Conservation (phyloP, 2,888 invertebrate species). For the Leistus spinibarbis region DNA sequence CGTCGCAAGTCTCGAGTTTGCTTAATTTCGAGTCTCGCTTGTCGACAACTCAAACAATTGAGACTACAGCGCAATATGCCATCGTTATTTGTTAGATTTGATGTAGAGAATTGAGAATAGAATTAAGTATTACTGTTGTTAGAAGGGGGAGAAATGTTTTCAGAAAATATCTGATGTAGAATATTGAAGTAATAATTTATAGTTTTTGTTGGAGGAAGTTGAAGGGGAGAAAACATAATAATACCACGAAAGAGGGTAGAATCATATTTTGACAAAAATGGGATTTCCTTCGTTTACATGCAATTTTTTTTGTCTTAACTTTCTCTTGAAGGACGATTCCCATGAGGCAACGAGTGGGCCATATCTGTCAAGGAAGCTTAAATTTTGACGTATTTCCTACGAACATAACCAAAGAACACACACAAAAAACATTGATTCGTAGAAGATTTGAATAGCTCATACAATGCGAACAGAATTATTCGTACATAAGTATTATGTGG, state of each 20-base stretch:
- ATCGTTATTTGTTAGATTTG: conserved; percentile 26
- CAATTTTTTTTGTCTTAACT: not conserved
- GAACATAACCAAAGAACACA: not conserved
- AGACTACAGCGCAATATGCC: conserved; percentile 11
- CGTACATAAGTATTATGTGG: too few species aligned
- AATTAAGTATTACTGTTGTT: conserved; percentile 8
- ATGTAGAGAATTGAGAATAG: conserved; percentile 24
- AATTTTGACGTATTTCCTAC: not conserved
- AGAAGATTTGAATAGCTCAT: not conserved
- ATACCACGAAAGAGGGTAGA: not conserved
- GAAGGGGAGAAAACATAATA: not conserved
- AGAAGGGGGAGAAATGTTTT: not conserved
- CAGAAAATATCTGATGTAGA: conserved; percentile 2
- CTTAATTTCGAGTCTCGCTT: not conserved
- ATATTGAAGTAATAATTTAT: conserved; percentile 10
- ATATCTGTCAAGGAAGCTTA: not conserved
- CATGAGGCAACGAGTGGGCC: not conserved
- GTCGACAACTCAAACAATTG: conserved; percentile 1
- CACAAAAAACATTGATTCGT: not conserved
- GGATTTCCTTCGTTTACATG: not conserved
- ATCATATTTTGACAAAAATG: not conserved
- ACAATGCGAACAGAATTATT: too few species aligned
- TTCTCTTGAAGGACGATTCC: not conserved
- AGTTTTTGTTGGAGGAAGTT: conserved; percentile 4
- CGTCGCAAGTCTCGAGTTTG: not conserved